Evolutionary conservation across 30 jellyfish, hydroid and myxozoan genomes (phyloP), one percentile per base, ranked within the genome.

Genomic region (Aurelia sp.): DNA sequence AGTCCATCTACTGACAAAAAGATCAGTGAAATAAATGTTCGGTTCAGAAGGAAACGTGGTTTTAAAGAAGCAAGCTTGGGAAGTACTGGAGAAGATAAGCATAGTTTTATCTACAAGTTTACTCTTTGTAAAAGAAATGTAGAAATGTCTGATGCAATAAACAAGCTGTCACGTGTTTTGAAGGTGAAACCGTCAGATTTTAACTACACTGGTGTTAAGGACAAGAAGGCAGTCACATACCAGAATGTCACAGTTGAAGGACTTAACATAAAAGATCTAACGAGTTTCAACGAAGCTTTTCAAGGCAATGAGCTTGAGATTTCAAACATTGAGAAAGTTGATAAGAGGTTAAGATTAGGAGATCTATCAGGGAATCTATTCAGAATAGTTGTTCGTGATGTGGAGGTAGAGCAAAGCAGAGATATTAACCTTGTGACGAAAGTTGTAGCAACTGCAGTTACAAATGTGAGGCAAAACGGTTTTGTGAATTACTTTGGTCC

Each of bases 141-240:
- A 50, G 98, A 91, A 70, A 90, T 53, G 10, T 75, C 90, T 15
- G 82, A 67, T 85, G 98, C 90, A 9, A 50, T 91, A 11, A 27
- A 51, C 35, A 79, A 52, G 50, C 68, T 91, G 8, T 71, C 98
- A 16, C 69, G 35, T 47, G 76, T 30, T 10, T 48, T 91, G 55
- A 74, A 80, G 17, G 51, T 63, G 21, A 73, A 91, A 24, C 75
- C 90, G 4, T 69, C 90, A 3, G 18, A 75, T 16, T 57, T 91
- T 17, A 72, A 82, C 35, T 91, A 75, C 62, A 96, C 98, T 60
- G 98, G 98, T 38, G 74, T 81, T 47, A 91, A 91, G 78, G 98
- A 91, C 84, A 91, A 85, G 73, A 91, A 78, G 57, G 98, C 98
- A 20, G 68, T 77, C 13, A 91, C 98, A 0, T 80, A 74, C 40